phyloP scores from a whole-genome alignment of 2,113 vertebrate species.

The Mastomys coucha region DNA sequence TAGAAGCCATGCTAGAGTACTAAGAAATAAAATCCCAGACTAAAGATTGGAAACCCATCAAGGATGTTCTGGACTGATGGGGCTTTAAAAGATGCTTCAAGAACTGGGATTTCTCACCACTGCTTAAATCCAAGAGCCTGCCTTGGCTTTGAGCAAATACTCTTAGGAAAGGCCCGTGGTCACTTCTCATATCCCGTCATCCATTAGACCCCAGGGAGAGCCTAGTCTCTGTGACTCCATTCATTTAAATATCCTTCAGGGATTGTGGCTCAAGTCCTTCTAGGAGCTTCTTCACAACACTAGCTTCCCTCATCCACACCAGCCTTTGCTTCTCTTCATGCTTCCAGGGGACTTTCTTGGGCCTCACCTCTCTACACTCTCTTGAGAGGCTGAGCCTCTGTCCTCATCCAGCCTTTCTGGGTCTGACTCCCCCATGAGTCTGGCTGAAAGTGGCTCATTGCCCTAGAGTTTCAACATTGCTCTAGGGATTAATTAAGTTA shows the following conservation, averaged over 20 bases:
- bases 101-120: neutral
- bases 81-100: neutral
- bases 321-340: fast-evolving
- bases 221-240: neutral
- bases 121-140: neutral
- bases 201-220: neutral
- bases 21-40: neutral
- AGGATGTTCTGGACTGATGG: neutral
- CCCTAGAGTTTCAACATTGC: neutral
- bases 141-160: neutral
- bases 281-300: neutral
- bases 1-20: neutral
- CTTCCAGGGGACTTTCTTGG: neutral
- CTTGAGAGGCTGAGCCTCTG: neutral
- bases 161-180: neutral
- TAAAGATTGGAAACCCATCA: neutral
- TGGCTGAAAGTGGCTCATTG: neutral
- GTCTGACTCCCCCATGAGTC: neutral
- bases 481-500: neutral
- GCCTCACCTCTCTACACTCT: too few relatives aligned
- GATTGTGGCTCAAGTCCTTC: neutral
- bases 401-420: neutral
- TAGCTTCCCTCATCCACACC: neutral
- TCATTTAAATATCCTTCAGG: neutral
- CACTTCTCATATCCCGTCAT: neutral